Conservation (phyloP, 2,797 vertebrate genomes). For the Capromys pilorides region DNA sequence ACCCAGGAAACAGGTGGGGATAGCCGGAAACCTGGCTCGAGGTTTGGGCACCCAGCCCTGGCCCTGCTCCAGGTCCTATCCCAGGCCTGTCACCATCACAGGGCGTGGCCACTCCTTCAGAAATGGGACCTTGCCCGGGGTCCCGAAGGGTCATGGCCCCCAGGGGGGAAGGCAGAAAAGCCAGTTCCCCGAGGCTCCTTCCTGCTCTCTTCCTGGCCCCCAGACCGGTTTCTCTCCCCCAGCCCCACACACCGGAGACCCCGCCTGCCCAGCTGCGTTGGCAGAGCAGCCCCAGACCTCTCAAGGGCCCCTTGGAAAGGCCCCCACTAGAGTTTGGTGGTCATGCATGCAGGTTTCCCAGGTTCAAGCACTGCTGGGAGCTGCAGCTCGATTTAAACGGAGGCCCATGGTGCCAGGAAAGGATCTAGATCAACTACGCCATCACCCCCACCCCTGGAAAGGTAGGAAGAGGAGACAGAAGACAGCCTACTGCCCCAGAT, state of each 20-base stretch:
- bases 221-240: not conserved
- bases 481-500: not conserved
- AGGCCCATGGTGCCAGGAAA: not conserved
- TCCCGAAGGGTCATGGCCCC: not conserved
- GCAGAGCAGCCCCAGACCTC: not conserved
- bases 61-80: not conserved
- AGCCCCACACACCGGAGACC: not conserved
- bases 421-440: not conserved
- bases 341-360: rapidly evolving
- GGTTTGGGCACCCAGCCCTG: not conserved
- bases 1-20: not conserved
- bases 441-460: not conserved
- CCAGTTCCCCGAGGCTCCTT: not conserved
- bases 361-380: not conserved
- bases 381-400: too few species aligned
- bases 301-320: not conserved
- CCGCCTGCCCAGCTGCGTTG: not conserved
- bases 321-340: too few species aligned
- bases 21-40: too few species aligned
- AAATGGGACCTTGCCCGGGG: not conserved
- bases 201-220: not conserved
- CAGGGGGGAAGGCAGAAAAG: not conserved
- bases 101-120: not conserved
- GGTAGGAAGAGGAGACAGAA: not conserved
- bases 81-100: not conserved